Evolutionary conservation across 2,888 invertebrate species (phyloP), one percentile per base, ranked within the genome.

Genomic region (Alsophila aescularia): DNA sequence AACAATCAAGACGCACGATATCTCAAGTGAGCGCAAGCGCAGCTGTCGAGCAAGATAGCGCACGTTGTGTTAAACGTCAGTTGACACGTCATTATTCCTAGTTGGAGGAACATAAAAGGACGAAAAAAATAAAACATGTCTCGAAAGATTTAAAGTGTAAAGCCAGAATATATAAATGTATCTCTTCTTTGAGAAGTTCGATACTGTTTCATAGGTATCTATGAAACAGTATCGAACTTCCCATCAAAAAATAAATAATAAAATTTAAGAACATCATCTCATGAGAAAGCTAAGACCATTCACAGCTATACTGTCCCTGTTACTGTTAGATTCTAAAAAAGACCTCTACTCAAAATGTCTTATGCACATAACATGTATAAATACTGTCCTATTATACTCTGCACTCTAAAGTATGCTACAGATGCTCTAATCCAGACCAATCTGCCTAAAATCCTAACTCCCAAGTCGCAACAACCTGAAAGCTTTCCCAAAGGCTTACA

Each of bases 391-490:
- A n/a, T n/a, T n/a, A n/a, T n/a, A n/a, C n/a, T 18, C 18, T 18
- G 18, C 8, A 24, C 24, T 5, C 24, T 7, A 53, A 43, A 36
- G n/a, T n/a, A n/a, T n/a, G n/a, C n/a, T n/a, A n/a, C n/a, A n/a
- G n/a, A 18, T 2, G 1, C 39, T 41, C 36, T 15, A 50, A 48
- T 34, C 12, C 52, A 45, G 44, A 44, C 40, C 47, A 58, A 57
- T 60, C 53, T 36, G 49, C 12, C 45, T 15, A 15, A 55, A 60
- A 48, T 45, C 32, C 12, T 21, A 47, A 39, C 37, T 52, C 58
- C 58, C 54, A 54, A 62, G 45, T 31, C 39, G n/a, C 55, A 48
- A 47, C 40, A 40, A 52, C 52, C 48, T 59, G 51, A 62, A 65
- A 65, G 60, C 57, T 41, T 52, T 21, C 36, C 18, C 31, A 16